phyloP scores from a whole-genome alignment of 1,140 invertebrate genomes.

The Ooceraea biroi region DNA sequence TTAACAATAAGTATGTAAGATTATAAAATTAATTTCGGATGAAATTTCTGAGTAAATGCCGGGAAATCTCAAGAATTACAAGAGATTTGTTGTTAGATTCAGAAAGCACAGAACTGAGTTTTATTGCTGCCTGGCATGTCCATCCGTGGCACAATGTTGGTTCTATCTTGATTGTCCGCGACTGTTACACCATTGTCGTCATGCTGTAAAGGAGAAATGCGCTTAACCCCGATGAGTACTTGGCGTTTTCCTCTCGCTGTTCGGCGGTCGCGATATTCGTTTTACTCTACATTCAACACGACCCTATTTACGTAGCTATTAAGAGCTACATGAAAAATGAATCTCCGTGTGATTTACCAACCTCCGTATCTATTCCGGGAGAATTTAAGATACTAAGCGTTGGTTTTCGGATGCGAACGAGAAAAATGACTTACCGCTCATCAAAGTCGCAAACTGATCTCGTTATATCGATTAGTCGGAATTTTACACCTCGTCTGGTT shows the following conservation, averaged over 20 bases:
- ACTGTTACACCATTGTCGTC: neutral
- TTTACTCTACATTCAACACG: slow-evolving; percentile 23
- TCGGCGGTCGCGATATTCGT: slow-evolving; percentile 10
- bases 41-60: neutral
- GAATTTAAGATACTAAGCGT: neutral
- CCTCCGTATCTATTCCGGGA: neutral
- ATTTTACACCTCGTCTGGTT: no score
- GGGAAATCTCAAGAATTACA: neutral
- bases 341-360: slow-evolving; percentile 10
- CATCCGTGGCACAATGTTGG: neutral
- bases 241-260: neutral
- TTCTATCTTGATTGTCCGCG: neutral
- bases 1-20: no score
- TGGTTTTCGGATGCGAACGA: neutral
- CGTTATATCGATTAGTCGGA: neutral
- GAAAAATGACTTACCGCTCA: neutral
- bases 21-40: neutral
- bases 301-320: slow-evolving; percentile 47
- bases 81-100: neutral
- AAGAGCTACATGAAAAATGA: slow-evolving; percentile 39
- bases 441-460: neutral
- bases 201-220: slow-evolving; percentile 1
- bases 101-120: neutral
- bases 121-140: neutral
- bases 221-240: slow-evolving; percentile 16